Evolutionary conservation across 2,888 invertebrate species (phyloP).

Genomic region (Noctua janthe): DNA sequence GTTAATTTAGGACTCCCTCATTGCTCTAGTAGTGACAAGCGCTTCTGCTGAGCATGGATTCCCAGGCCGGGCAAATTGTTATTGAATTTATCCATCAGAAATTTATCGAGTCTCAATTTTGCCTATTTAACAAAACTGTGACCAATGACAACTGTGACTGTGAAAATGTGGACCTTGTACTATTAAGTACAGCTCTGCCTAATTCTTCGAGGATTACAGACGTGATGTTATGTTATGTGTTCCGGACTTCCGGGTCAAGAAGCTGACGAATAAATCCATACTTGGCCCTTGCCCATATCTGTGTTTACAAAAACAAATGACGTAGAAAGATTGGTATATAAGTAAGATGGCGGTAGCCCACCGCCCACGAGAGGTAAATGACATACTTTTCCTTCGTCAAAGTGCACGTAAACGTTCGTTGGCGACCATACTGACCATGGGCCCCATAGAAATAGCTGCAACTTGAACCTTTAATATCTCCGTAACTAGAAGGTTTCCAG

Average conservation of each 20-base stretch:
- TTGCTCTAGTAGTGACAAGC: not conserved
- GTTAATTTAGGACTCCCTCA: not conserved
- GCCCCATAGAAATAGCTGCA: not conserved
- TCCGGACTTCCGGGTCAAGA: conserved; percentile 36
- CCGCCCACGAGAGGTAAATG: conserved; percentile 31
- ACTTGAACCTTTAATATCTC: not conserved
- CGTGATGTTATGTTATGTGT: not conserved
- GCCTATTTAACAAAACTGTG: too few species aligned
- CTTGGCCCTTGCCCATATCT: conserved; percentile 11
- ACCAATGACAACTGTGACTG: too few species aligned
- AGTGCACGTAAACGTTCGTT: not conserved
- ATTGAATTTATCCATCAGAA: not conserved
- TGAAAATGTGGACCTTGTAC: not conserved
- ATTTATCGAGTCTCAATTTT: not conserved
- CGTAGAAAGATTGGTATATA: conserved; percentile 13
- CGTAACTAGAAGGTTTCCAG: not conserved
- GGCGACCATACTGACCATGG: not conserved
- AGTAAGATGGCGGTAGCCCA: conserved; percentile 1
- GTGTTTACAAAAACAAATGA: conserved; percentile 35
- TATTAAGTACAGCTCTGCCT: not conserved
- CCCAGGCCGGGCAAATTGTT: not conserved
- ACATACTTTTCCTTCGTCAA: conserved; percentile 31
- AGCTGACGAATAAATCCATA: conserved; percentile 26
- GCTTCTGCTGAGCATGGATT: too few species aligned
- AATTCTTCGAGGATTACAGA: not conserved